These are phyloP conservation scores for Halyomorpha halys DNA, from an alignment of 1,140 invertebrate genomes.

Conservation along the genomic window DNA sequence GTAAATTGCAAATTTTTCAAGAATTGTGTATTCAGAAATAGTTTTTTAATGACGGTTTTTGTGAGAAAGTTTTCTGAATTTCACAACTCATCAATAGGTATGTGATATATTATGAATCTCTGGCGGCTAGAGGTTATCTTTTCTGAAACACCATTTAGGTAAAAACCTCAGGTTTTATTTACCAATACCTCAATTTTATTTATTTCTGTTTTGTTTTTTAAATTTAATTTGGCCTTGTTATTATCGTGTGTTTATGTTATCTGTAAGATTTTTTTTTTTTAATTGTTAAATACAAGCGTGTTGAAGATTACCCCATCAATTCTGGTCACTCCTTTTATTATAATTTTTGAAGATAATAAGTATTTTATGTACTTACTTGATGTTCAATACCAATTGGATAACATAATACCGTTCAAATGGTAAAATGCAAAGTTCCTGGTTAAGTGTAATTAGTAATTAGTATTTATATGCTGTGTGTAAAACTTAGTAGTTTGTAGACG, in stretches of 20 bases:
- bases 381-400: conserved; percentile 14
- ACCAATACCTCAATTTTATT: conserved; percentile 15
- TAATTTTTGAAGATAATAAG: not conserved
- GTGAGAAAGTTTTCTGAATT: not conserved
- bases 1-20: not conserved
- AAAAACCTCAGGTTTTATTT: conserved; percentile 16
- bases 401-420: conserved; percentile 12
- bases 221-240: conserved; percentile 5
- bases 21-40: conserved; percentile 9
- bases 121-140: conserved; percentile 7
- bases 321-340: conserved; percentile 15
- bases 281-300: not conserved
- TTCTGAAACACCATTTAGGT: conserved; percentile 11
- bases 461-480: conserved; percentile 21
- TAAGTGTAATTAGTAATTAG: conserved; percentile 24
- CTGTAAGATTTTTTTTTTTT: conserved; percentile 4
- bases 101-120: conserved; percentile 14
- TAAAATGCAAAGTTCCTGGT: conserved; percentile 26
- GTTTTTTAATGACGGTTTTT: not conserved
- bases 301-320: not conserved
- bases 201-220: conserved; percentile 6
- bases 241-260: conserved; percentile 14
- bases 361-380: conserved; percentile 3
- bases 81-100: conserved; percentile 14
- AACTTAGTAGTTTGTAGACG: conserved; percentile 19